Evolutionary conservation across 2,113 vertebrate species (phyloP), one percentile per base, ranked within the genome.

Genomic region (Phyllostomus hastatus): DNA sequence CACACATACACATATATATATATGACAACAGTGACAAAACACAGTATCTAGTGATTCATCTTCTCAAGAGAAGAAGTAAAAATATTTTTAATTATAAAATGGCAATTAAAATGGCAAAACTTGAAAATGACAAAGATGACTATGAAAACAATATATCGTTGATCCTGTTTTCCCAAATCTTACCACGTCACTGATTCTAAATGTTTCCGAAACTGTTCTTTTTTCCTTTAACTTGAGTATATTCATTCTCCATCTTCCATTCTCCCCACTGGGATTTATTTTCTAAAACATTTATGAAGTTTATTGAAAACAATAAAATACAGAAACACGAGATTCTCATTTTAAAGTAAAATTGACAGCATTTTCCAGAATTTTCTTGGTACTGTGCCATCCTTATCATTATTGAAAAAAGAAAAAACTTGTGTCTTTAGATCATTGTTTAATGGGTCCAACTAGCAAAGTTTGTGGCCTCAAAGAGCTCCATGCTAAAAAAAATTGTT

Each of bases 241-340:
- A 93, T 59, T 78, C 7, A 43, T 78, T 88, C 61, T 64, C 66
- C 24, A 85, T 43, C 33, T 88, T 22, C 54, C 10, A 48, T 10
- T 28, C 24, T 69, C 11, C n/a, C 64, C 38, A 59, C 1, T 73
- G 31, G 67, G 6, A 17, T 69, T 69, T 69, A 69, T 69, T 69
- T 69, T 96, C 84, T 78, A 96, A 97, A 96, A 96, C 91, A 92
- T 88, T 96, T 96, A 98, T 97, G 94, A 89, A 93, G 64, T 95
- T 98, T 98, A 98, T 99, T 98, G 97, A 98, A 98, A 98, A 98
- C 88, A 88, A 87, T 91, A 97, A 98, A 97, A 97, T 98, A 98
- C 95, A 98, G 95, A 97, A 96, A 98, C 97, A 98, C 97, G 97
- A 98, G 94, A 97, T 97, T 96, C 0, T 4, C 97, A 97, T 92